Base-by-base conservation (phyloP, 2,113 vertebrate species). In the Tachycineta bicolor region DNA sequence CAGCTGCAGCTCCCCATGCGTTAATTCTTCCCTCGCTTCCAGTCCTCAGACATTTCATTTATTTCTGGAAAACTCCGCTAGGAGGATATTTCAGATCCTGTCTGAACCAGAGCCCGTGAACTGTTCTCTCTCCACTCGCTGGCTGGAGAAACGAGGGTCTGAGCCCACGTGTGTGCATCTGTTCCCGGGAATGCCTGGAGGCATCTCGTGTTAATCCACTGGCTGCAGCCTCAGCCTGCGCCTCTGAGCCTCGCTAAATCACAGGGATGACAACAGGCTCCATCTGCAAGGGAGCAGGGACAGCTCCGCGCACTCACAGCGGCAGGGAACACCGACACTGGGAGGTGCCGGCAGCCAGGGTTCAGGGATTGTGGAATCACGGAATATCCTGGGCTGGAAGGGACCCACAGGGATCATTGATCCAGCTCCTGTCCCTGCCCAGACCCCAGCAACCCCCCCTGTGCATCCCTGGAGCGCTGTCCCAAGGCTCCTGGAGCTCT, bases 401-500 rank as follows among this genome's bases (percentile, higher is more conserved):
- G 50, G 20, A 14, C 25, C 56, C 28, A 37, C 20, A 4, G 2
- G 28, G 34, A 43, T 26, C 2, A 31, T 2, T 11, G 34, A 1
- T 0, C 1, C 75, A n/a, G 2, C 15, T 2, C 65, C 41, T 0
- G 20, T 0, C n/a, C 75, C 58, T 88, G 58, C 43, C 5, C 49
- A 63, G n/a, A 17, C 26, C 9, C 83, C 55, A 65, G 56, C 83
- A 87, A 10, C 0, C 21, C 85, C 65, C 1, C 49, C 76, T 23
- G 43, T 1, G 6, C 68, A 73, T 7, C 56, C 58, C 85, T 68
- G 64, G 29, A 37, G 64, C 1, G 2, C 15, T 53, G 28, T 2
- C 63, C 83, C 33, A 78, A 53, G 2, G 9, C 83, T 14, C 63
- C 64, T 63, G 74, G 8, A 79, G 75, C 85, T 70, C n/a, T 87